Percentiles rank a stretch among this genome's conserved stretches.
These are phyloP conservation scores for Cactoblastis cactorum DNA, from an alignment of 2,888 invertebrate species.

Conservation along the genomic window DNA sequence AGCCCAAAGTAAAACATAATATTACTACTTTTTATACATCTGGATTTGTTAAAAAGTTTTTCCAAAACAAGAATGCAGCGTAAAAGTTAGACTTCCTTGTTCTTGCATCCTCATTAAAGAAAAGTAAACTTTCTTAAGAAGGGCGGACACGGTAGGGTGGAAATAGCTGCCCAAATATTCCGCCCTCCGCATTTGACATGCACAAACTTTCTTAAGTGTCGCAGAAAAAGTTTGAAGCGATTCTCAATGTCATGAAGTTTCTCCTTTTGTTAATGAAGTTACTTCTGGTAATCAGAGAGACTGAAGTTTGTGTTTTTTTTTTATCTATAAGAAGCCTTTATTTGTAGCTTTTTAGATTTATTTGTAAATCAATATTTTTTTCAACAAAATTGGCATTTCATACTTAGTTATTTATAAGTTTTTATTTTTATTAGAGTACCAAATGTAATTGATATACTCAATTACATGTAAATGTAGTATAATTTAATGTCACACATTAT, in stretches of 20 bases:
- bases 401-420: too few relatives aligned
- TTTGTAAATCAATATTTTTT: too few relatives aligned
- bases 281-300: conserved; percentile 37
- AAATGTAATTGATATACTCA: too few relatives aligned
- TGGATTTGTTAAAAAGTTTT: too few relatives aligned
- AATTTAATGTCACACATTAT: too few relatives aligned
- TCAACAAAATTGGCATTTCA: too few relatives aligned
- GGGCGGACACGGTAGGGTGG: conserved; percentile 58
- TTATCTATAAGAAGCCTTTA: not conserved
- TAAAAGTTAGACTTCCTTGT: not conserved
- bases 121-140: conserved; percentile 59
- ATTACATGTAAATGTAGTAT: too few relatives aligned
- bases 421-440: too few relatives aligned
- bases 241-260: conserved; percentile 61
- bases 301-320: not conserved
- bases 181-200: conserved; percentile 71
- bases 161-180: conserved; percentile 56
- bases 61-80: not conserved
- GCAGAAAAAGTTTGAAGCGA: conserved; percentile 63
- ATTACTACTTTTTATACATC: too few relatives aligned
- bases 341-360: not conserved
- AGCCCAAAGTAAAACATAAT: too few relatives aligned
- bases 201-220: conserved; percentile 56
- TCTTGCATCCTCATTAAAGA: conserved; percentile 23
- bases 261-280: too few relatives aligned